These are phyloP conservation scores for Lithobates sylvaticus DNA, from an alignment of 2,797 vertebrate genomes.

Conservation along the genomic window DNA sequence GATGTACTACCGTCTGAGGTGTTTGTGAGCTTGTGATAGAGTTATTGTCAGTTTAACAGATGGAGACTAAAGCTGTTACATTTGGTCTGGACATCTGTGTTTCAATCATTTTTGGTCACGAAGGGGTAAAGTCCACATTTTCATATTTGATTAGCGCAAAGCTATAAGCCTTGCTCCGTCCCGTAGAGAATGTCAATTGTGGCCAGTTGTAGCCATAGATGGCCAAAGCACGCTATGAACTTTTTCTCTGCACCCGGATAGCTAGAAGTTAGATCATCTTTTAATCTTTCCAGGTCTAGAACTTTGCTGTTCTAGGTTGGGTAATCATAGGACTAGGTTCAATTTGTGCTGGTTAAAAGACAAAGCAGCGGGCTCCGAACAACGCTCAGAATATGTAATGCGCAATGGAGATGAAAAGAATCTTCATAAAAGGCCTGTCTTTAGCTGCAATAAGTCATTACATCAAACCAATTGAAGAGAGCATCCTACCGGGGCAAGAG, in stretches of 20 bases:
- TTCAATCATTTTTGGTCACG: neutral
- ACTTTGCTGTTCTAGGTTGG: neutral
- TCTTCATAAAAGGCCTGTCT: slow-evolving; percentile 4
- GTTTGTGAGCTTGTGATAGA: too few relatives aligned
- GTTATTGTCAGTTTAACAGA: too few relatives aligned
- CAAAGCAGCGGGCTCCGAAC: neutral
- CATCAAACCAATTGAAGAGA: slow-evolving; percentile 38
- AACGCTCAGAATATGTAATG: slow-evolving; percentile 13
- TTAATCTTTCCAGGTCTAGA: neutral
- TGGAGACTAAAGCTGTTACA: too few relatives aligned
- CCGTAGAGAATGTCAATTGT: neutral
- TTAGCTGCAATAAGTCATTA: slow-evolving; percentile 38
- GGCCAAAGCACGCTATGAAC: neutral
- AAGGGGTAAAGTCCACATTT: neutral
- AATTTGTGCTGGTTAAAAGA: slow-evolving; percentile 6
- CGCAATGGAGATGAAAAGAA: neutral
- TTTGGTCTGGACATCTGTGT: too few relatives aligned
- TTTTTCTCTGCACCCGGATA: neutral
- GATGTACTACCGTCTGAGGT: too few relatives aligned
- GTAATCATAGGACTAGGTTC: neutral
- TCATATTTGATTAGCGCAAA: neutral
- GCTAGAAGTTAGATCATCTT: slow-evolving; percentile 2
- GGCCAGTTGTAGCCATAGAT: neutral
- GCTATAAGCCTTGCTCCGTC: neutral
- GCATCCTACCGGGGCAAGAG: neutral